phyloP scores from a whole-genome alignment of 2,888 invertebrate species.

The Psococerastis gibbosa region DNA sequence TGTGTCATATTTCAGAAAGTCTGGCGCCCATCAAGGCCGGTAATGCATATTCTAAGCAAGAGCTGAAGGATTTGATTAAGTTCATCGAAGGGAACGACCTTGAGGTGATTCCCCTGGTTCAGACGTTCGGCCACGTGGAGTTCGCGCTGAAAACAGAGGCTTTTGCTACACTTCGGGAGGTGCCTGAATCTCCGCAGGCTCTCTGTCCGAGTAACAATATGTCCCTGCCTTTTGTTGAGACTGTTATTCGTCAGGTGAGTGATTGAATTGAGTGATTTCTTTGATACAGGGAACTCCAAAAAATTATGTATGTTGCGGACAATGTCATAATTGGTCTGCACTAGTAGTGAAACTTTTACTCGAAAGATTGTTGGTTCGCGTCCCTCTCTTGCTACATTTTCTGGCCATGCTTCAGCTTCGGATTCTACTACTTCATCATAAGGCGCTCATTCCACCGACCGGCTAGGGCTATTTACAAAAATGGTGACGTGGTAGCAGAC shows the following conservation, averaged over 20 bases:
- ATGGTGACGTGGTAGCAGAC: no score
- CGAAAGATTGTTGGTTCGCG: no score
- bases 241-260: constrained; percentile 49
- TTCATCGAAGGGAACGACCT: constrained; percentile 35
- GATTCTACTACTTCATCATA: no score
- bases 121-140: constrained; percentile 61
- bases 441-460: no score
- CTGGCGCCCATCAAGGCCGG: constrained; percentile 34
- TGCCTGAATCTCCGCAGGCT: constrained; percentile 45
- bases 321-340: no score
- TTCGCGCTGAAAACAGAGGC: constrained; percentile 46
- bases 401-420: no score
- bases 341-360: no score
- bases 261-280: no score
- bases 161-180: constrained; percentile 42
- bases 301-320: no score
- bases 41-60: constrained; percentile 37
- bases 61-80: constrained; percentile 31
- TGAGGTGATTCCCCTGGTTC: constrained; percentile 52
- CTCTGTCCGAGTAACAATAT: constrained; percentile 47
- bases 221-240: constrained; percentile 38
- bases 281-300: no score
- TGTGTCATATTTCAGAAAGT: constrained; percentile 34
- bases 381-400: no score
- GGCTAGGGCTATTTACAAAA: no score